Evolutionary conservation across 2,113 vertebrate genomes (phyloP).

Genomic region (Pachycephala philippinensis): DNA sequence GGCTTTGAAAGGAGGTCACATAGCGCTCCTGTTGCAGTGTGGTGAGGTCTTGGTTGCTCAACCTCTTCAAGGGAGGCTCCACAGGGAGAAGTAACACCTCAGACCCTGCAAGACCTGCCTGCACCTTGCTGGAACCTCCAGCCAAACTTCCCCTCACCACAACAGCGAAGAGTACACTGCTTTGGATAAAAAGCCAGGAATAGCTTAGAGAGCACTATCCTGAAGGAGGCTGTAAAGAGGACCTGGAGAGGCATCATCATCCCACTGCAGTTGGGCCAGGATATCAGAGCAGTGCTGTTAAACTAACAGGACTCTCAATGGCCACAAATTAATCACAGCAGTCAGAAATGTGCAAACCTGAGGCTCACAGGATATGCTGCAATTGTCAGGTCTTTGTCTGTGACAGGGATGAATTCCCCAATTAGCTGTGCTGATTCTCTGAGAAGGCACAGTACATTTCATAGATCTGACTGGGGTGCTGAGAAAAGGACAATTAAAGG

Average conservation of each 20-base stretch:
- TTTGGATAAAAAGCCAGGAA: fast-evolving
- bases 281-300: neutral
- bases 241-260: neutral
- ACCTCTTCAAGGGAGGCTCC: neutral
- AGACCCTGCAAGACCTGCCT: neutral
- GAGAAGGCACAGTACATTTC: neutral
- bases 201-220: neutral
- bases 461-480: neutral
- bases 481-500: neutral
- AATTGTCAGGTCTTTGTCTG: neutral
- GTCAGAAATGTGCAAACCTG: neutral
- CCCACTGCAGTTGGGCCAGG: neutral
- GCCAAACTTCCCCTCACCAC: neutral
- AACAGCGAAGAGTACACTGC: neutral
- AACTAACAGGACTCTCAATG: neutral
- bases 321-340: neutral
- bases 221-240: neutral
- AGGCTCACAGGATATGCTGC: fast-evolving
- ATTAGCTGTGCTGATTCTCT: neutral
- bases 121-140: neutral
- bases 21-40: fast-evolving
- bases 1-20: neutral
- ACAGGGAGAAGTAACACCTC: neutral
- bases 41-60: neutral
- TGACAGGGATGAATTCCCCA: neutral